Conservation (phyloP, 2,888 invertebrate genomes). For the Amiota minor region DNA sequence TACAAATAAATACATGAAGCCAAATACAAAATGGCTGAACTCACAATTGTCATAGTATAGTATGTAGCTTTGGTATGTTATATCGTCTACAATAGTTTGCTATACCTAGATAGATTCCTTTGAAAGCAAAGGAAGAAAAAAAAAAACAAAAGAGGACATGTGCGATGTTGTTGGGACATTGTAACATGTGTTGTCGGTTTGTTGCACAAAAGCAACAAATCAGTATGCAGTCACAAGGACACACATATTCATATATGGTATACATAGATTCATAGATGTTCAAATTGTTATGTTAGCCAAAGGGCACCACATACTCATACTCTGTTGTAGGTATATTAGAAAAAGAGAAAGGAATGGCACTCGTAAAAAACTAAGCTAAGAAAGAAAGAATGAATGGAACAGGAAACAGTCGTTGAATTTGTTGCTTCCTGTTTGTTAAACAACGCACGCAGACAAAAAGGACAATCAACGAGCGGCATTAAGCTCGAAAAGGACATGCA, state of each 20-base stretch:
- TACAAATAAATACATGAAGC: conserved; percentile 7
- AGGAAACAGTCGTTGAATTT: conserved; percentile 67
- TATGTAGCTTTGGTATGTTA: not conserved
- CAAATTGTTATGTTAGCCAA: not conserved
- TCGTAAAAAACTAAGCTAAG: too few species aligned
- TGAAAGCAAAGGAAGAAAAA: not conserved
- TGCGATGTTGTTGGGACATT: not conserved
- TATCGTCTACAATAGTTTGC: too few species aligned
- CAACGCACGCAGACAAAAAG: conserved; percentile 55
- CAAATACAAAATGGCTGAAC: conserved; percentile 1
- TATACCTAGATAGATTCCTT: too few species aligned
- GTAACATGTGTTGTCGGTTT: conserved; percentile 41
- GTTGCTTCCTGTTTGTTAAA: conserved; percentile 66
- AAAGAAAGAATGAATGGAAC: conserved; percentile 27
- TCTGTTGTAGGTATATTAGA: too few species aligned
- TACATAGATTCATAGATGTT: not conserved
- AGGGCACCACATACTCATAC: not conserved
- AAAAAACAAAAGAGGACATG: not conserved
- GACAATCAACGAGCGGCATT: not conserved
- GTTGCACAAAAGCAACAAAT: conserved; percentile 63
- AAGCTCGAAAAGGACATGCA: conserved; percentile 58
- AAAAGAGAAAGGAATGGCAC: too few species aligned
- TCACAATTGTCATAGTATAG: not conserved
- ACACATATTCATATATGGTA: conserved; percentile 26
- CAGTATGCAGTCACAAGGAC: conserved; percentile 63